Base-by-base conservation (phyloP, 2,888 invertebrate genomes). In the Heliconius hortense region DNA sequence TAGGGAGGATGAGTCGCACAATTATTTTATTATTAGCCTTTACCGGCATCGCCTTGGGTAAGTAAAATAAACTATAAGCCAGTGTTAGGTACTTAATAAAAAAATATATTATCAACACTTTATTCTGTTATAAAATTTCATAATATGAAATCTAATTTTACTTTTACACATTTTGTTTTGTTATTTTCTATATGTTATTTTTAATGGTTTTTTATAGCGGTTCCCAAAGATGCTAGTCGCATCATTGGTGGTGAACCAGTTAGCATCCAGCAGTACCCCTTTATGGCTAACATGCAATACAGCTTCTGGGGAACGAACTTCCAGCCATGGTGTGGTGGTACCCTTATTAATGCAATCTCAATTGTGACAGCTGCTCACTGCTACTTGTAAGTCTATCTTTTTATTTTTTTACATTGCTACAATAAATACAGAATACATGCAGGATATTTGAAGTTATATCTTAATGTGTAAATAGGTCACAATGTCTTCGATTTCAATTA, bases 161-260 rank as follows among this genome's bases (percentile, higher is more conserved):
- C 18, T 63, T 7, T 2, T 35, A 11, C 13, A 39, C 5, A 4
- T 4, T 66, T 66, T 24, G 18, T 63, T 31, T 59, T 53, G 31
- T 31, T 43, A 43, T 5, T 48, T 18, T 48, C 2, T 18, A 15
- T 18, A 5, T 48, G 18, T 48, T 18, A 31, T 31, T 31, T 31
- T 31, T 31, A 31, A 31, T 31, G 31, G 31, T 31, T 18, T 48
- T 56, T 56, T n/a, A 69, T 31, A 69, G 69, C 56, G 31, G 69
- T n/a, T 10, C 69, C 69, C 31, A 53, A 43, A n/a, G 53, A 69
- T 69, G 56, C 21, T 8, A 69, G 8, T 31, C 69, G 69, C 56
- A 69, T 69, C 13, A n/a, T 69, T 28, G 69, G 56, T 31, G 69
- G 69, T 8, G 69, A 69, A n/a, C 4, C 31, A 21, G 56, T 5